Base-by-base conservation (phyloP, 2,797 vertebrate genomes). In the Tachyglossus aculeatus region DNA sequence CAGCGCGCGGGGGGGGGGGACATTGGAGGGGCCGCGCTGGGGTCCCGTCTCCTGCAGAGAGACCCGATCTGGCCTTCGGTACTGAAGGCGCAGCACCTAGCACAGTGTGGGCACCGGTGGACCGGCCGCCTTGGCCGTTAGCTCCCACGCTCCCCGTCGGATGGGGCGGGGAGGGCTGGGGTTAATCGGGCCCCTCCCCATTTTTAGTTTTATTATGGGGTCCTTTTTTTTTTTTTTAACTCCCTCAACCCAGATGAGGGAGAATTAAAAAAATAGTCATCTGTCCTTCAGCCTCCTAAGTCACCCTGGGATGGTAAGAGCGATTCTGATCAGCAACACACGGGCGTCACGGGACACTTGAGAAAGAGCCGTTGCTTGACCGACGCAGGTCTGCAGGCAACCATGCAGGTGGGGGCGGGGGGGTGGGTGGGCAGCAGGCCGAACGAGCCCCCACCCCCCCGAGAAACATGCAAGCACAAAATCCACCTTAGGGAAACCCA, bases 391-490 rank as follows among this genome's bases (percentile, higher is more conserved):
- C 85, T 29, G 56, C 73, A 74, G 67, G 67, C 82, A 70, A 84
- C 82, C 88, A 86, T 87, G 88, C 86, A 85, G 81, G 79, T 76
- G 60, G 62, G 47, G 54, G n/a, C n/a, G n/a, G n/a, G n/a, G n/a
- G n/a, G n/a, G 72, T 80, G 70, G 22, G 70, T 73, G 79, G 78
- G 71, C 74, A 9, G 29, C 3, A 25, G 75, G 75, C 76, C 24
- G 13, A 77, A 70, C 71, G 77, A 71, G 84, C 71, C 31, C 76
- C 66, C 58, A 58, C 74, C 78, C 68, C 77, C 84, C 82, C 18
- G 18, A 65, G 74, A 75, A 62, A 82, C 88, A 89, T 89, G 88
- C 88, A 89, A 56, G 77, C 82, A 40, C 62, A 68, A 67, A 67
- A 67, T 73, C 39, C 54, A 77, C 62, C 75, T 57, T 62, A 60